Conservation (phyloP, 2,797 vertebrate species). For the Melanotaenia parkinsoni region DNA sequence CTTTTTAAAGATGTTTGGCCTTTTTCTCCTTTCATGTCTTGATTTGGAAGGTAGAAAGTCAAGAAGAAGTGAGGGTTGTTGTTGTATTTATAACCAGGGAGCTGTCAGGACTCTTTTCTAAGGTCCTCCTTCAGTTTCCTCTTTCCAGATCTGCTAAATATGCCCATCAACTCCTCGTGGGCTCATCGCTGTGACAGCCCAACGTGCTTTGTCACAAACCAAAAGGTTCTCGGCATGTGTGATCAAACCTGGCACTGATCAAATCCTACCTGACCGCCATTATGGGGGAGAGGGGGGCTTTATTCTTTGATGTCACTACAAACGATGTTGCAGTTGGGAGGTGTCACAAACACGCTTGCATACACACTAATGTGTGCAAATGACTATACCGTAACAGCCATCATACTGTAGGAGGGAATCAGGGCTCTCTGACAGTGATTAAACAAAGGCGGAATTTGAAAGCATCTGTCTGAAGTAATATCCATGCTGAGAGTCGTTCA, state of each 20-base stretch:
- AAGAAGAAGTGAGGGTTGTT: slow-evolving; percentile 46
- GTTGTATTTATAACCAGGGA: slow-evolving; percentile 54
- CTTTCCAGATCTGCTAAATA: slow-evolving; percentile 63
- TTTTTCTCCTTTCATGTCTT: slow-evolving; percentile 31
- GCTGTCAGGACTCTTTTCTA: slow-evolving; percentile 72
- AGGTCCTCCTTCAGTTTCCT: slow-evolving; percentile 71
- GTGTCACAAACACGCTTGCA: slow-evolving; percentile 64
- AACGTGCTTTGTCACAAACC: slow-evolving; percentile 76
- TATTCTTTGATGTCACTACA: slow-evolving; percentile 85
- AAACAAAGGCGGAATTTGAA: slow-evolving; percentile 72
- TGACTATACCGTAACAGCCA: slow-evolving; percentile 39
- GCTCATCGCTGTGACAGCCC: slow-evolving; percentile 76
- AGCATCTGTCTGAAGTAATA: slow-evolving; percentile 75
- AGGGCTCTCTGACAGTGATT: slow-evolving; percentile 62
- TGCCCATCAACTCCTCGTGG: slow-evolving; percentile 68
- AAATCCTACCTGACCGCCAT: slow-evolving; percentile 79
- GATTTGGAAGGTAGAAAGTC: slow-evolving; percentile 46
- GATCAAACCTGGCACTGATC: slow-evolving; percentile 84
- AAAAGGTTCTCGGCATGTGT: slow-evolving; percentile 75
- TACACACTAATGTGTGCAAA: slow-evolving; percentile 57
- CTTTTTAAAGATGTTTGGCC: slow-evolving; percentile 47
- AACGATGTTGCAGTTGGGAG: slow-evolving; percentile 74
- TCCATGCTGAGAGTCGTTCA: slow-evolving; percentile 30
- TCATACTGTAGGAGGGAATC: slow-evolving; percentile 59
- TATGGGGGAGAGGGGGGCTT: slow-evolving; percentile 32